These are phyloP conservation scores for Hormaphis cornu DNA, from an alignment of 1,140 invertebrate genomes.

Conservation along the genomic window DNA sequence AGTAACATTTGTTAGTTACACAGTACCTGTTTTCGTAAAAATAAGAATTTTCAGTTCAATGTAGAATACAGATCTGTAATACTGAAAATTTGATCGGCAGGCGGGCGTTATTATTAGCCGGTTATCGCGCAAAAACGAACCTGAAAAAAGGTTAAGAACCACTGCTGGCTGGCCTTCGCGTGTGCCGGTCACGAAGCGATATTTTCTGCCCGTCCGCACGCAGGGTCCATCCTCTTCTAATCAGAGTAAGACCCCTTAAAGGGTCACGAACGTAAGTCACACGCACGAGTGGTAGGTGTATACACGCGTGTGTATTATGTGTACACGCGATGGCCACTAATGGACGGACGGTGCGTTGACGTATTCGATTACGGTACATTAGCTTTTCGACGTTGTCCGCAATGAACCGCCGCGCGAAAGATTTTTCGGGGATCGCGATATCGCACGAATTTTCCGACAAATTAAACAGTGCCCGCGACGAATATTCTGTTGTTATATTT, in stretches of 20 bases:
- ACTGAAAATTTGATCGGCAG: too few species aligned
- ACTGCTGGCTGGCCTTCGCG: conserved; percentile 23
- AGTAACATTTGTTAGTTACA: too few species aligned
- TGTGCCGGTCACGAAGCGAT: conserved; percentile 11
- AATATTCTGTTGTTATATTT: too few species aligned
- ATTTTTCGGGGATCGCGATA: conserved; percentile 14
- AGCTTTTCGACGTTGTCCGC: conserved; percentile 24
- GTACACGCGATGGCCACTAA: neutral
- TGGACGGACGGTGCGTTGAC: conserved; percentile 23
- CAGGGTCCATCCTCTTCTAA: conserved; percentile 22
- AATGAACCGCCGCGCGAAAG: neutral
- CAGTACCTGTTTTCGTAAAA: too few species aligned
- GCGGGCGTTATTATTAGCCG: too few species aligned
- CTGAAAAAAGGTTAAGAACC: too few species aligned
- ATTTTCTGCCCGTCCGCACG: neutral
- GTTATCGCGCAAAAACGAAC: too few species aligned
- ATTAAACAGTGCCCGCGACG: too few species aligned
- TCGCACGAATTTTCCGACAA: too few species aligned
- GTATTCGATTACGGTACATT: conserved; percentile 31
- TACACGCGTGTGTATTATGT: neutral
- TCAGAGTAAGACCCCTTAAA: conserved; percentile 16
- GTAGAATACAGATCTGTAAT: too few species aligned
- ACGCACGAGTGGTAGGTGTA: neutral
- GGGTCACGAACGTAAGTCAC: conserved; percentile 17
- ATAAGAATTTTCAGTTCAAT: too few species aligned